phyloP scores from a whole-genome alignment of 2,797 vertebrate species.

The Cirrhinus mrigala region DNA sequence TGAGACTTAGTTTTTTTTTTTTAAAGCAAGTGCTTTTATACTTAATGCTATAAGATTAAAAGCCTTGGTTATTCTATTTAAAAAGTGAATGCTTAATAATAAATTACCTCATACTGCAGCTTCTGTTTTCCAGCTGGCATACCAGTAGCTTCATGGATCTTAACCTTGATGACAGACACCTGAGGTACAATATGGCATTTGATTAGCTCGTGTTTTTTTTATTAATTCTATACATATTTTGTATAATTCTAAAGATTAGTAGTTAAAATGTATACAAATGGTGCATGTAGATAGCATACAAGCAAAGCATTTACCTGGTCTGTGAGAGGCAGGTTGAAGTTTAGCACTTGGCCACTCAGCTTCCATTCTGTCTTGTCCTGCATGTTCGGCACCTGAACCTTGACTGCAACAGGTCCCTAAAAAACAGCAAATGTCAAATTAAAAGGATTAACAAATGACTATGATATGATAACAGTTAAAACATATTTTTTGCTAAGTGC shows the following conservation, averaged over 20 bases:
- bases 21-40: neutral
- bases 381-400: slow-evolving; percentile 99
- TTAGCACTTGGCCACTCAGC: slow-evolving; percentile 92
- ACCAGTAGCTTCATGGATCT: slow-evolving; percentile 98
- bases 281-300: neutral
- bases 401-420: slow-evolving; percentile 91
- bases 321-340: slow-evolving; percentile 94
- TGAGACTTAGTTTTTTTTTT: too few relatives aligned
- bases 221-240: too few relatives aligned
- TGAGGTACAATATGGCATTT: slow-evolving; percentile 59
- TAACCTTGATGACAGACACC: slow-evolving; percentile 99
- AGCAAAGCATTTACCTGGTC: slow-evolving; percentile 86
- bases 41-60: neutral
- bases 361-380: slow-evolving; percentile 99
- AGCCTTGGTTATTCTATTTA: too few relatives aligned
- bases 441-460: neutral
- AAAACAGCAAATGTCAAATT: neutral
- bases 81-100: too few relatives aligned
- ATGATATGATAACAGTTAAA: neutral
- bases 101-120: slow-evolving; percentile 95
- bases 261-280: neutral
- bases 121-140: slow-evolving; percentile 99
- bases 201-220: too few relatives aligned
- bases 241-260: neutral
- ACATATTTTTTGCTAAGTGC: neutral